Conservation (phyloP, 2,113 vertebrate genomes). For the Anolis carolinensis region DNA sequence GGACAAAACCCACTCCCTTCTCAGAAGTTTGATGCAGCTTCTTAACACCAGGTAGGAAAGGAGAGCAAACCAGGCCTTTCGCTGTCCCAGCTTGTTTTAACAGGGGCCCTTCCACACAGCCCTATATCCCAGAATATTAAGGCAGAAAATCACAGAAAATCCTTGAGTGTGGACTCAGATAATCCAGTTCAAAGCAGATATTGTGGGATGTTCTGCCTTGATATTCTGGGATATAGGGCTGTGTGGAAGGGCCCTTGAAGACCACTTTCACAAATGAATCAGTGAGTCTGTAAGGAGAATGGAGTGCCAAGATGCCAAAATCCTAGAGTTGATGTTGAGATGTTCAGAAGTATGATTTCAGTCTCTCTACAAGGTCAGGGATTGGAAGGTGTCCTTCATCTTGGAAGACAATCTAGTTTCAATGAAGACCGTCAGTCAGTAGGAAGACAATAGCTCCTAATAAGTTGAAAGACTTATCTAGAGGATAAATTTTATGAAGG, state of each 20-base stretch:
- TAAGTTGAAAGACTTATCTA: background rate
- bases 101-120: too few relatives aligned
- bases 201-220: too few relatives aligned
- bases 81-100: background rate
- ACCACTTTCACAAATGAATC: background rate
- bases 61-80: background rate
- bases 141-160: too few relatives aligned
- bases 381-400: background rate
- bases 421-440: background rate
- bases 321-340: background rate
- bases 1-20: background rate
- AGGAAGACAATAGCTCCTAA: background rate
- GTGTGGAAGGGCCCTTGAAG: too few relatives aligned
- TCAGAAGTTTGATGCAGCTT: background rate
- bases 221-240: too few relatives aligned
- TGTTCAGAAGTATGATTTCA: background rate
- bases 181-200: too few relatives aligned
- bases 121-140: too few relatives aligned
- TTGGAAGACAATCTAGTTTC: background rate
- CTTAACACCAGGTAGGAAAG: background rate
- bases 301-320: background rate
- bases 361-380: conserved; percentile 1
- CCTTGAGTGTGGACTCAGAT: too few relatives aligned
- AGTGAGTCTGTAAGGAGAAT: background rate
- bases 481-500: background rate